Conservation (phyloP, 2,888 invertebrate species). For the Acrocyrtus sp. region DNA sequence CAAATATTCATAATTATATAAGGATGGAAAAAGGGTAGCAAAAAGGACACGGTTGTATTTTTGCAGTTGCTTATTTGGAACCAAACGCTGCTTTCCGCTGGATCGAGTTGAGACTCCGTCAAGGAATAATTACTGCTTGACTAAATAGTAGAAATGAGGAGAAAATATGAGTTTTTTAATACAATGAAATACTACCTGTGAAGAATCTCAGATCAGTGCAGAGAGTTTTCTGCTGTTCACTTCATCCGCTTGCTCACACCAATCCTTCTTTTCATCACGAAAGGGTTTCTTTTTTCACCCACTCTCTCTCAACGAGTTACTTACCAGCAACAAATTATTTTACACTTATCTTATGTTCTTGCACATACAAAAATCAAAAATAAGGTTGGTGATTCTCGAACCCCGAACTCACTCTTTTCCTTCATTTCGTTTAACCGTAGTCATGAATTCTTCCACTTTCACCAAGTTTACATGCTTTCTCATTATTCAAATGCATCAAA, state of each 20-base stretch:
- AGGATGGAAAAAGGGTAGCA: too few relatives aligned
- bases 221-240: constrained; percentile 53
- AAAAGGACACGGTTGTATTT: too few relatives aligned
- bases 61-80: too few relatives aligned
- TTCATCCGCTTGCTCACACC: constrained; percentile 61
- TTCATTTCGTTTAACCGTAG: too few relatives aligned
- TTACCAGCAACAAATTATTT: constrained; percentile 43
- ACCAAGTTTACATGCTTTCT: too few relatives aligned
- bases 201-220: constrained; percentile 54
- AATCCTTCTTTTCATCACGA: constrained; percentile 55
- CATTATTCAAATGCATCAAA: too few relatives aligned
- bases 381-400: background rate
- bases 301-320: constrained; percentile 52
- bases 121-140: constrained; percentile 53
- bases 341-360: constrained; percentile 17
- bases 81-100: too few relatives aligned
- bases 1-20: too few relatives aligned
- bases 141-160: constrained; percentile 62
- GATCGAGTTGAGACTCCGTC: too few relatives aligned
- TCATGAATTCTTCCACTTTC: too few relatives aligned
- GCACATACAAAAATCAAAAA: constrained; percentile 18
- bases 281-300: constrained; percentile 55
- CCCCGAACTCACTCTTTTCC: constrained; percentile 29
- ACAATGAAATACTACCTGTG: constrained; percentile 63
- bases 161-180: constrained; percentile 61